Base-by-base conservation (phyloP, 2,888 invertebrate species). In the Teleogryllus oceanicus region DNA sequence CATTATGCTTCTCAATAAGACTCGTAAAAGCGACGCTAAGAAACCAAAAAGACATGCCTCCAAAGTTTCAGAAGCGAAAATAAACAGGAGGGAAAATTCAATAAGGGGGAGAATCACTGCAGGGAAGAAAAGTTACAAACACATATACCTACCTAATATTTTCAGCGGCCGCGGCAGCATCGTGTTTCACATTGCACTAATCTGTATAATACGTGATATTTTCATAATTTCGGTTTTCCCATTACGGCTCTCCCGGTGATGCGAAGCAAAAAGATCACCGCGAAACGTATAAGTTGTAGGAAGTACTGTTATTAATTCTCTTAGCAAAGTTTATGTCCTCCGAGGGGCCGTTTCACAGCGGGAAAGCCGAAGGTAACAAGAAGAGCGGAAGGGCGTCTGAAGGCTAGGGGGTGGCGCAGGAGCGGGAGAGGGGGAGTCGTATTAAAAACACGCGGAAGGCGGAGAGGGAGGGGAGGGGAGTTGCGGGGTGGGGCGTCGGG, bases 281-380 rank as follows among this genome's bases (percentile, higher is more conserved):
- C 13, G 18, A 62, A 62, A 18, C 62, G 18, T 62, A 62, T 18
- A 62, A 62, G 62, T 62, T 62, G 62, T 62, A 62, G 16, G 62
- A 62, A 62, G 18, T 62, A 62, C 62, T 62, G 62, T 62, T 62
- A 62, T 62, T 62, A 62, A 62, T 62, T 62, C 62, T 18, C 62
- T 62, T 62, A 18, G 62, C 62, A 62, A 62, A 62, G 62, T 62
- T 62, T 13, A 62, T 62, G 62, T 62, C 62, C 18, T 62, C 16
- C 18, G 62, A 62, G 62, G 62, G 62, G 62, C 18, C 62, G 62
- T 62, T 62, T 18, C 18, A 18, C 18, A 62, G 62, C 62, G 62
- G 18, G 62, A 10, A 62, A 18, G 62, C 16, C 62, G 18, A 62
- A 62, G 62, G 62, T 62, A 62, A 62, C 13, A 62, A 18, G 62